These are phyloP conservation scores for Ormyrus nitidulus DNA, from an alignment of 2,888 invertebrate species.

Conservation along the genomic window DNA sequence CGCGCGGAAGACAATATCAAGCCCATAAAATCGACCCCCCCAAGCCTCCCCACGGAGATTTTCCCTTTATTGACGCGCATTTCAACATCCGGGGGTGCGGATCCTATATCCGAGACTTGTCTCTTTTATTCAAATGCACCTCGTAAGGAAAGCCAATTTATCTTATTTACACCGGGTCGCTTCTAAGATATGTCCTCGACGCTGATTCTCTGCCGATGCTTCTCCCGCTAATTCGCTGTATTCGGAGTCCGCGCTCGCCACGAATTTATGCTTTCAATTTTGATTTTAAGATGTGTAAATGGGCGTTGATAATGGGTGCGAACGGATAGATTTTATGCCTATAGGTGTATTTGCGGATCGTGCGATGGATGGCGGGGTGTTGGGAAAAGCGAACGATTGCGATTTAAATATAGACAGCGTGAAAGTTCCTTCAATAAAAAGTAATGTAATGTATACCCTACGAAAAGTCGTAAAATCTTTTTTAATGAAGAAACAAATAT, in stretches of 20 bases:
- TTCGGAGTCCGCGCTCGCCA: not conserved
- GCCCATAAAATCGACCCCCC: constrained; percentile 61
- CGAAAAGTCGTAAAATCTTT: too few relatives aligned
- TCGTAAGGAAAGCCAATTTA: constrained; percentile 48
- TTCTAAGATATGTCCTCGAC: not conserved
- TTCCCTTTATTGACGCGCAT: constrained; percentile 62
- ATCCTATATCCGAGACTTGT: constrained; percentile 19
- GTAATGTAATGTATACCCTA: too few relatives aligned
- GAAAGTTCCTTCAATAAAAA: too few relatives aligned
- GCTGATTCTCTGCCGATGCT: not conserved
- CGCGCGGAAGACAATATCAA: constrained; percentile 60
- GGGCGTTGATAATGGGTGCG: not conserved
- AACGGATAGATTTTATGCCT: too few relatives aligned
- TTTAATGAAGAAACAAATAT: too few relatives aligned
- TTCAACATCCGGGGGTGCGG: constrained; percentile 49
- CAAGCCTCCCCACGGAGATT: constrained; percentile 52
- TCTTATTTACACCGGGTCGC: constrained; percentile 34
- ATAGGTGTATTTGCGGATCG: too few relatives aligned
- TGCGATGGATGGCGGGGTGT: too few relatives aligned
- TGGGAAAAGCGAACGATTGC: too few relatives aligned
- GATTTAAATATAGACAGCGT: too few relatives aligned
- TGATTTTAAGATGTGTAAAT: not conserved
- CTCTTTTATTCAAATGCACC: constrained; percentile 49
- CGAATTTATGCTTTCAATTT: constrained; percentile 40
- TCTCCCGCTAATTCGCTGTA: not conserved